Evolutionary conservation across 2,888 invertebrate species (phyloP).

Genomic region (Aspidiotus destructor): DNA sequence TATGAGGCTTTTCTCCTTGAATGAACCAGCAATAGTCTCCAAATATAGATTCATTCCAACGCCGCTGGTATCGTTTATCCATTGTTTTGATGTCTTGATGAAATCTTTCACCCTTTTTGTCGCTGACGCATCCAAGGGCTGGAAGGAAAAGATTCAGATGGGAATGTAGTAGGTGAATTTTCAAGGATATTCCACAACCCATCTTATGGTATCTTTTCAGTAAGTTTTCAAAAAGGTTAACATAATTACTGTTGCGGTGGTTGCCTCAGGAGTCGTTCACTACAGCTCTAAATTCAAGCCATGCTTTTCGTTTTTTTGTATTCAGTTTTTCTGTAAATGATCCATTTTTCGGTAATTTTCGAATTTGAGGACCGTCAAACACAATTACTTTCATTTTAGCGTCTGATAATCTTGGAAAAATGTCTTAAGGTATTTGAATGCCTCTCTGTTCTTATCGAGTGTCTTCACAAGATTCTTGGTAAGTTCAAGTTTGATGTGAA

Average conservation of each 20-base stretch:
- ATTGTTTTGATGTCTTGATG: conserved; percentile 40
- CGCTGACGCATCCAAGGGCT: conserved; percentile 40
- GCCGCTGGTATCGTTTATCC: conserved; percentile 15
- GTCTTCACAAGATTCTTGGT: conserved; percentile 18
- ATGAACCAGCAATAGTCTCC: neutral
- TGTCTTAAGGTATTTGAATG: neutral
- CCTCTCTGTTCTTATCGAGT: conserved; percentile 22
- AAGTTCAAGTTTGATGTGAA: conserved; percentile 11
- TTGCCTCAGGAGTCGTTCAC: conserved; percentile 17
- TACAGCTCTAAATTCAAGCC: conserved; percentile 34
- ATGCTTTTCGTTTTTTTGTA: conserved; percentile 34
- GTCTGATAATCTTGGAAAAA: conserved; percentile 8
- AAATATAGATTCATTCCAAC: neutral
- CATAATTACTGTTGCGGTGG: neutral
- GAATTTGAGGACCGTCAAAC: conserved; percentile 35
- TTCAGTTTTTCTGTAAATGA: conserved; percentile 35
- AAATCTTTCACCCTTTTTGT: conserved; percentile 42
- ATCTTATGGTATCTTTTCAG: neutral
- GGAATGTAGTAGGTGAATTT: conserved; percentile 40
- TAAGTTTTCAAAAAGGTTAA: conserved; percentile 2
- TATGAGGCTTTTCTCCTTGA: neutral
- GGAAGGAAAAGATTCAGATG: conserved; percentile 41
- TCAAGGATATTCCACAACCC: conserved; percentile 34
- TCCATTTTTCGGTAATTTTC: conserved; percentile 35
- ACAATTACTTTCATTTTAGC: conserved; percentile 11